Evolutionary conservation across 2,113 vertebrate genomes (phyloP).

Genomic region (Eclectus roratus): DNA sequence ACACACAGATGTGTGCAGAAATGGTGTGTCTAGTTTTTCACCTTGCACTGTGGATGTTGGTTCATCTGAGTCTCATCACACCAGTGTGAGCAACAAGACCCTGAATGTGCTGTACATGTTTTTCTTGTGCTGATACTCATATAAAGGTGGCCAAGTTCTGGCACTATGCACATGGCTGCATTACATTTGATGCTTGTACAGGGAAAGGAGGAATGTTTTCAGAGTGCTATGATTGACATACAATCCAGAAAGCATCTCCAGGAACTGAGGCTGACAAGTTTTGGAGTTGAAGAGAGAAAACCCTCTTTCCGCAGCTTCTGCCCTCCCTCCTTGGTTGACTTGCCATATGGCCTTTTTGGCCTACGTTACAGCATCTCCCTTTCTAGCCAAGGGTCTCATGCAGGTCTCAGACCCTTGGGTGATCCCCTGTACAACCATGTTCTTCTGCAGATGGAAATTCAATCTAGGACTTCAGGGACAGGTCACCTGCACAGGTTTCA

Average conservation of each 20-base stretch:
- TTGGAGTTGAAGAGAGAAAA: not conserved
- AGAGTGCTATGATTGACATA: not conserved
- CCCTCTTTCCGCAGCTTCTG: not conserved
- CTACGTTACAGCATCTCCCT: too few species aligned
- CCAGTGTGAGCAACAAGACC: not conserved
- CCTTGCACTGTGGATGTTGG: not conserved
- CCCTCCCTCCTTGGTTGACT: not conserved
- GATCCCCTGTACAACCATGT: not conserved
- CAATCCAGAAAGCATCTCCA: not conserved
- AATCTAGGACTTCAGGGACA: not conserved
- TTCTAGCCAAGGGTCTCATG: not conserved
- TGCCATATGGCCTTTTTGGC: not conserved
- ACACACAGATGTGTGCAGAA: rapidly evolving
- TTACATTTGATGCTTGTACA: too few species aligned
- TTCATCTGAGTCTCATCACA: too few species aligned
- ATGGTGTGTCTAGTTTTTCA: rapidly evolving
- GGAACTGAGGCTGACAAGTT: not conserved
- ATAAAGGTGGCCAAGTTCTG: not conserved
- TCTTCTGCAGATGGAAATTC: not conserved
- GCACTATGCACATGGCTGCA: not conserved
- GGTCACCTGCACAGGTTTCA: not conserved
- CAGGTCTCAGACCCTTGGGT: not conserved
- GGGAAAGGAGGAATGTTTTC: not conserved
- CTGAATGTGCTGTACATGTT: not conserved
- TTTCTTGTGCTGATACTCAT: too few species aligned